A percentile compares a stretch with the other conserved stretches of the same genome.
phyloP scores from a whole-genome alignment of 2,888 invertebrate genomes.

The Tillus elongatus region DNA sequence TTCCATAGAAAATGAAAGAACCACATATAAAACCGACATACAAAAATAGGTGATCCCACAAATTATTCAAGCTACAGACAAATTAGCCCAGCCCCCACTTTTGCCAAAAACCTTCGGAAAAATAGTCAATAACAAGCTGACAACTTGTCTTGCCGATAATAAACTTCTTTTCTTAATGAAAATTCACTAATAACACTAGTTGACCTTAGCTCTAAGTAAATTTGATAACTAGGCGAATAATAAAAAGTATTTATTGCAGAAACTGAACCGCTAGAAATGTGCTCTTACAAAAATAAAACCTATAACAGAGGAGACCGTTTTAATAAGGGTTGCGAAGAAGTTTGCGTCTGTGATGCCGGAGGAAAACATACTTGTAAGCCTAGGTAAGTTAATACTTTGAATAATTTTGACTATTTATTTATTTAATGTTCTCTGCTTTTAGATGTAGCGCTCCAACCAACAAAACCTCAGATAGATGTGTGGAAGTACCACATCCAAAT shows the following conservation, averaged over 20 bases:
- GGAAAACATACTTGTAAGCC: slow-evolving; percentile 47
- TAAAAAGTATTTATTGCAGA: slow-evolving; percentile 27
- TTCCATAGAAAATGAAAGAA: no score
- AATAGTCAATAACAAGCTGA: no score
- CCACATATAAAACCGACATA: no score
- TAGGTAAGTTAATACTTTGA: slow-evolving; percentile 25
- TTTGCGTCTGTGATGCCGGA: slow-evolving; percentile 65
- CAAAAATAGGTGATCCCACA: no score
- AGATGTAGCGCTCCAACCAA: slow-evolving; percentile 48
- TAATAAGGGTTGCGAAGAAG: slow-evolving; percentile 70
- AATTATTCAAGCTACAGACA: no score
- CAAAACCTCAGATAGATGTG: slow-evolving; percentile 61
- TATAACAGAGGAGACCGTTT: slow-evolving; percentile 64
- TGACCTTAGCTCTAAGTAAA: no score
- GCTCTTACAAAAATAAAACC: slow-evolving; percentile 60
- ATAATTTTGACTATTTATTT: slow-evolving; percentile 1
- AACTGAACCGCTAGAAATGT: slow-evolving; percentile 45
- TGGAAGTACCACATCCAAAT: slow-evolving; percentile 70
- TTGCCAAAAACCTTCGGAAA: no score
- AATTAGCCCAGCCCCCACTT: no score
- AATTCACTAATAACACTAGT: no score
- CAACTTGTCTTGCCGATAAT: no score
- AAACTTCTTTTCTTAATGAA: no score
- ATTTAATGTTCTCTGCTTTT: neutral
- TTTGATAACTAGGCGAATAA: no score